Percentiles rank a stretch among this genome's conserved stretches.
These are phyloP conservation scores for Bubalus kerabau DNA, from an alignment of 2,113 vertebrate genomes.

Conservation along the genomic window DNA sequence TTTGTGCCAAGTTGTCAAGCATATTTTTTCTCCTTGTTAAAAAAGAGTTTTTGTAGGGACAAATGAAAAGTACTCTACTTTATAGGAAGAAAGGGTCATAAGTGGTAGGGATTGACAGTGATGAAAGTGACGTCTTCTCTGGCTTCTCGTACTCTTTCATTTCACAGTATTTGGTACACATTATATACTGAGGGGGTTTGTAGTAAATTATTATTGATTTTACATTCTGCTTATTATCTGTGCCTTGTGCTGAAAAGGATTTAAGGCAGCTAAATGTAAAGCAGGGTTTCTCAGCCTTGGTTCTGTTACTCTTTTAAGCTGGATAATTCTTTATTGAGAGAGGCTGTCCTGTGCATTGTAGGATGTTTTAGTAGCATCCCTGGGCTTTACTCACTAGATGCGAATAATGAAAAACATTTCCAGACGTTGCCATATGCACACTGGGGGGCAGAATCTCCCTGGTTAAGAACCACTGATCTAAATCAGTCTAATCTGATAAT, in stretches of 20 bases:
- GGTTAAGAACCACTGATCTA: not conserved
- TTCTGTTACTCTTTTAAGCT: not conserved
- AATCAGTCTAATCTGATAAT: not conserved
- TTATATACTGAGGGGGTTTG: not conserved
- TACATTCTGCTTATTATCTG: not conserved
- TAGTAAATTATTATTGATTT: not conserved
- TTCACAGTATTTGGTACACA: not conserved
- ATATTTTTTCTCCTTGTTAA: constrained; percentile 7
- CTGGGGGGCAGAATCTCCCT: not conserved
- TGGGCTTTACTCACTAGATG: not conserved
- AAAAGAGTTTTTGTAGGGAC: not conserved
- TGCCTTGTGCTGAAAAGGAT: not conserved
- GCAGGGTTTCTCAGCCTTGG: not conserved
- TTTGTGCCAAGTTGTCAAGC: not conserved
- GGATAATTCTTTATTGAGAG: not conserved
- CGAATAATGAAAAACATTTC: not conserved
- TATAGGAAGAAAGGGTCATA: not conserved
- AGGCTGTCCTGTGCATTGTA: not conserved
- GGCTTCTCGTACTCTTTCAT: not conserved
- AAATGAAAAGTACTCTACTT: not conserved
- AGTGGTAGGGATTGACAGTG: not conserved
- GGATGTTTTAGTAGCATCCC: not conserved
- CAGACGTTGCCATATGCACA: not conserved
- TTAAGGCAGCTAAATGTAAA: not conserved
- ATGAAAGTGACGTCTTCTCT: not conserved